Evolutionary conservation across 2,888 invertebrate species (phyloP).

Genomic region (Eupithecia exiguata): DNA sequence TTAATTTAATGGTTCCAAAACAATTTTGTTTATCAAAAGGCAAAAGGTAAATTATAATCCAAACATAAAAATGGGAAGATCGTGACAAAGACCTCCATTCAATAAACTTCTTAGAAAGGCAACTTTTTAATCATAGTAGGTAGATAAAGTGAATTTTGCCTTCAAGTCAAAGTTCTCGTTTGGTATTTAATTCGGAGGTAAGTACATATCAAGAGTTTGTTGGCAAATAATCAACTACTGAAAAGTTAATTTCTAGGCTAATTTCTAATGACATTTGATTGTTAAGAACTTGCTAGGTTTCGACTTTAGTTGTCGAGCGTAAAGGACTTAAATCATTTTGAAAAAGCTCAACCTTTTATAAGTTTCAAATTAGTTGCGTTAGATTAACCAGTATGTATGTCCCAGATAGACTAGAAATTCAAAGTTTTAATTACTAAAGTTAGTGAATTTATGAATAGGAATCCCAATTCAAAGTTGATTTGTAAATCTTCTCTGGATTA

Average conservation of each 20-base stretch:
- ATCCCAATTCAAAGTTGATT: slow-evolving; percentile 25
- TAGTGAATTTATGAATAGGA: slow-evolving; percentile 29
- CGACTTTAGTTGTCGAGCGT: not conserved
- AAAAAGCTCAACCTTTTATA: not conserved
- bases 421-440: slow-evolving; percentile 36
- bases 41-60: not conserved
- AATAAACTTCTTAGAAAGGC: not conserved
- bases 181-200: not conserved
- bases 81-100: not conserved
- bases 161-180: not conserved
- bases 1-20: not conserved
- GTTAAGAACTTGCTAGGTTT: slow-evolving; percentile 11
- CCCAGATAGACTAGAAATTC: slow-evolving; percentile 32
- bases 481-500: slow-evolving; percentile 7
- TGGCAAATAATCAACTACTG: not conserved
- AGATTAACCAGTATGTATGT: slow-evolving; percentile 24
- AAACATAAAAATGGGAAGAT: not conserved
- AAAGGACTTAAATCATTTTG: not conserved
- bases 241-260: not conserved
- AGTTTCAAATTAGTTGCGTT: slow-evolving; percentile 20
- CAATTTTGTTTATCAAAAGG: not conserved
- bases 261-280: slow-evolving; percentile 27
- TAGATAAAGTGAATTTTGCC: not conserved
- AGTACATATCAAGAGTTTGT: not conserved
- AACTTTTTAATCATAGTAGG: not conserved